Conservation (phyloP, 2,797 vertebrate genomes). For the Channa striata region DNA sequence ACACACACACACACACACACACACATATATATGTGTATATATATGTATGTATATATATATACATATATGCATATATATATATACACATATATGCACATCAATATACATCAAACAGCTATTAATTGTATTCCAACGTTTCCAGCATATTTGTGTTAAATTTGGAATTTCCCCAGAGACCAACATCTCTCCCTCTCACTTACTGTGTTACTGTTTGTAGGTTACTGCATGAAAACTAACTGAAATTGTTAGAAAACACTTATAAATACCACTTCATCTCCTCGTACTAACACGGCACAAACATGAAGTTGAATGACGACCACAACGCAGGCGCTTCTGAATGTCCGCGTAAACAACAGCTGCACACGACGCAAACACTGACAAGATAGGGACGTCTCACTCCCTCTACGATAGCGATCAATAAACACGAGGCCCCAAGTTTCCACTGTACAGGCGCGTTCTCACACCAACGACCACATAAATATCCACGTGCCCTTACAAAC, state of each 20-base stretch:
- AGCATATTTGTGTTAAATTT: too few species aligned
- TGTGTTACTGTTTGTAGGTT: neutral
- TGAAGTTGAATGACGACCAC: conserved; percentile 1
- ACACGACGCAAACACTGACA: conserved; percentile 33
- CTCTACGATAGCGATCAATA: conserved; percentile 32
- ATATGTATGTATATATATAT: too few species aligned
- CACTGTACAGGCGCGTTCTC: conserved; percentile 21
- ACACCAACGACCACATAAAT: conserved; percentile 32
- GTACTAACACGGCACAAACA: conserved; percentile 9
- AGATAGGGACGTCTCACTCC: conserved; percentile 29
- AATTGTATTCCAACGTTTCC: too few species aligned
- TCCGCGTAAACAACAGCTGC: conserved; percentile 22
- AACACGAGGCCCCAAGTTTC: conserved; percentile 40
- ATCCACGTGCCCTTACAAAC: conserved; percentile 12
- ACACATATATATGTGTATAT: too few species aligned
- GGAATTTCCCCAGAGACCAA: too few species aligned
- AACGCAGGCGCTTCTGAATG: conserved; percentile 14
- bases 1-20: too few species aligned
- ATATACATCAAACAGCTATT: too few species aligned
- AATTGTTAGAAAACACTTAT: conserved; percentile 37
- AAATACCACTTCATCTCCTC: conserved; percentile 22
- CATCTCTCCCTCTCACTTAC: too few species aligned
- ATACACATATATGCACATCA: too few species aligned
- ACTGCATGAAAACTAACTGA: conserved; percentile 1
- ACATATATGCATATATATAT: too few species aligned